Base-by-base conservation (phyloP, 2,113 vertebrate genomes). In the Tyrannus savana region DNA sequence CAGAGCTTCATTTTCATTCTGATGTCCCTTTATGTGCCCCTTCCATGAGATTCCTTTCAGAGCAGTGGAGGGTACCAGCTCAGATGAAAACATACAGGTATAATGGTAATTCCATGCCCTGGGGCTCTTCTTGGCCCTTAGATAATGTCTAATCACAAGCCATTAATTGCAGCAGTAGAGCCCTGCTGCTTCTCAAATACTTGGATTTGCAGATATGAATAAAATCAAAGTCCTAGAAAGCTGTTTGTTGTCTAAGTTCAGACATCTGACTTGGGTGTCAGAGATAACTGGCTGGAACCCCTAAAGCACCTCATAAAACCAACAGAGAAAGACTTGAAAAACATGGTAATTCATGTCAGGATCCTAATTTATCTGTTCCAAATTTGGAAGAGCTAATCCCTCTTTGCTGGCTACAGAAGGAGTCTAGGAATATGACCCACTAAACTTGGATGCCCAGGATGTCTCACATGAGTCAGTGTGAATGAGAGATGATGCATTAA, bases 401-500 rank as follows among this genome's bases (percentile, higher is more conserved):
- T 52, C 68, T 84, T 58, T 84, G 39, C 84, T 89, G 91, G 86
- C 83, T 84, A 12, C 68, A 84, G 67, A 53, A 66, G 76, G 64
- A 86, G 50, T 39, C 3, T 15, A 64, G 76, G 42, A 93, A 52
- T 15, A 33, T 81, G 89, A 95, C 87, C 94, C 60, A 64, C 60
- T 87, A 81, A 93, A 87, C 80, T 74, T 56, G 83, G 79, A 89
- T 68, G 76, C 83, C 91, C 91, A 84, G 58, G 63, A n/a, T 31
- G 72, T 74, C 94, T 96, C 35, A 6, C 60, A 71, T 23, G 86
- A 96, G 44, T 81, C 86, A 90, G 76, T 78, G 80, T 75, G 83
- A 96, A 95, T 90, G 89, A 76, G 74, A 95, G 19, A 95, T 87
- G 89, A 81, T 67, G 80, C 80, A 89, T 95, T 95, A 95, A 90